phyloP scores from a whole-genome alignment of 2,113 vertebrate genomes.

The Eupsittula cactorum region DNA sequence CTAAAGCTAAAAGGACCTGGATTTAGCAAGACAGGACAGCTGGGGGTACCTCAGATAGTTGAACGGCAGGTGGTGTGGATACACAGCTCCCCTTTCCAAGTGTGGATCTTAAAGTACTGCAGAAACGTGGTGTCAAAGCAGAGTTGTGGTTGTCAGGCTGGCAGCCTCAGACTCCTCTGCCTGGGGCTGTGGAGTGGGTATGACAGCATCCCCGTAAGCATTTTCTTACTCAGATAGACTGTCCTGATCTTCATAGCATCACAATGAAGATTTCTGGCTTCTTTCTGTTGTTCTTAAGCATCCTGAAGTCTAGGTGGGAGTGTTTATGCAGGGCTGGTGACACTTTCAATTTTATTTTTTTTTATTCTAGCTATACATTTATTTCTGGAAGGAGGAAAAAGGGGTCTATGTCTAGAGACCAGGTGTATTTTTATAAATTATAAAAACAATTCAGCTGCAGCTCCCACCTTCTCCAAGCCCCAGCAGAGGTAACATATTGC shows the following conservation, averaged over 20 bases:
- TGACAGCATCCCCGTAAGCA: background rate
- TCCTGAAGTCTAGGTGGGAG: background rate
- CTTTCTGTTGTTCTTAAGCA: background rate
- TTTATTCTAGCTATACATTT: background rate
- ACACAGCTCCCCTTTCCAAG: background rate
- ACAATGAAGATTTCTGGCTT: background rate
- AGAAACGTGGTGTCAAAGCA: background rate
- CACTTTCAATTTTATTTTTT: background rate
- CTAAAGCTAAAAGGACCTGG: constrained; percentile 2
- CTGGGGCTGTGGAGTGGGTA: fast-evolving
- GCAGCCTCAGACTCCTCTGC: background rate
- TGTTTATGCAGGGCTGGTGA: background rate
- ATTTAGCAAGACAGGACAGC: background rate
- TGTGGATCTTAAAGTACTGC: background rate
- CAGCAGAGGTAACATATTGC: background rate
- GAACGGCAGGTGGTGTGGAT: background rate
- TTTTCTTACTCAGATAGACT: background rate
- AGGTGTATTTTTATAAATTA: background rate
- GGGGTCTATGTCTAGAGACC: background rate
- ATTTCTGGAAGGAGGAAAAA: background rate
- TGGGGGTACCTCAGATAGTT: background rate
- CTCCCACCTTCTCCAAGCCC: background rate
- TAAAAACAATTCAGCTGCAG: background rate
- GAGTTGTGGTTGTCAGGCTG: background rate
- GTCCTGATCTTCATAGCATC: background rate